A percentile compares a stretch with the other conserved stretches of the same genome.
phyloP scores from a whole-genome alignment of 2,888 invertebrate species.

The Athalia rosae region DNA sequence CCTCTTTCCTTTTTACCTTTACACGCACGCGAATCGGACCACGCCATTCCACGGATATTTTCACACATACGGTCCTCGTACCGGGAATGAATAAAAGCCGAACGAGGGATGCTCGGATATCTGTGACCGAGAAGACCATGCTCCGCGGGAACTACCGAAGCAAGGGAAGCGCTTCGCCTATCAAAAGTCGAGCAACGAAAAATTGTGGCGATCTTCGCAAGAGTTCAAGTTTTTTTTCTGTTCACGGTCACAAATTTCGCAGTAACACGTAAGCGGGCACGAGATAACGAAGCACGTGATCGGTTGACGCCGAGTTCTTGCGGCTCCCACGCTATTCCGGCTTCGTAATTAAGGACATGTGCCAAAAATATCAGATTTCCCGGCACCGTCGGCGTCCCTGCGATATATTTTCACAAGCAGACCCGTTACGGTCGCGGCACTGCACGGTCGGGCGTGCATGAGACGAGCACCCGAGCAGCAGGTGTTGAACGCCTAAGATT shows the following conservation, averaged over 20 bases:
- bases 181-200: too few relatives aligned
- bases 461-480: constrained; percentile 36
- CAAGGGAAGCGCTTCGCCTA: too few relatives aligned
- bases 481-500: constrained; percentile 44
- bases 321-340: constrained; percentile 42
- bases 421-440: not conserved
- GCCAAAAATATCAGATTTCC: constrained; percentile 47
- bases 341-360: constrained; percentile 44
- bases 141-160: too few relatives aligned
- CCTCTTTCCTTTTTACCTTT: not conserved
- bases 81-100: not conserved
- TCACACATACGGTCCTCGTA: not conserved
- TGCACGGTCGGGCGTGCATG: too few relatives aligned
- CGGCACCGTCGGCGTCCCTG: not conserved
- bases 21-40: constrained; percentile 27
- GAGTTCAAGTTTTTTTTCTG: too few relatives aligned
- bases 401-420: constrained; percentile 29
- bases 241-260: too few relatives aligned
- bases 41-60: constrained; percentile 2
- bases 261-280: not conserved
- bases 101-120: too few relatives aligned
- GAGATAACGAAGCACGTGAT: constrained; percentile 16
- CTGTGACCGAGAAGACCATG: too few relatives aligned
- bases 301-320: not conserved
- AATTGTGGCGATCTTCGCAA: too few relatives aligned